These are phyloP conservation scores for Perca flavescens DNA, from an alignment of 2,113 vertebrate genomes.

Conservation along the genomic window DNA sequence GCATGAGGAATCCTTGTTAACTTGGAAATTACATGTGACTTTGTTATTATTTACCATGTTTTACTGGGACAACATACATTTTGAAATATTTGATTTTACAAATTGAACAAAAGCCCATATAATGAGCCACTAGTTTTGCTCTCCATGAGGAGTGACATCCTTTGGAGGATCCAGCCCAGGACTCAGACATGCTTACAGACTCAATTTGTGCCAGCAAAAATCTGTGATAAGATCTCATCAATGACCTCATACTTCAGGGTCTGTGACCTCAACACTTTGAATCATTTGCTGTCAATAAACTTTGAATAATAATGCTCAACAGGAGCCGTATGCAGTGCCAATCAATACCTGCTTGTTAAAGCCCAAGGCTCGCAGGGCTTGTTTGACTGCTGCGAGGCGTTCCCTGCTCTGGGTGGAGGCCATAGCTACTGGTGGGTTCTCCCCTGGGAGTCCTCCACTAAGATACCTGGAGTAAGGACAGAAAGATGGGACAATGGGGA, in stretches of 20 bases:
- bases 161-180: not conserved
- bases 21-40: not conserved
- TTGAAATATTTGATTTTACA: slow-evolving; percentile 5
- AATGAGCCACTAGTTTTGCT: not conserved
- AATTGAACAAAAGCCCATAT: not conserved
- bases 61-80: not conserved
- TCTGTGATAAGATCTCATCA: slow-evolving; percentile 16
- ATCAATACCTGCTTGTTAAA: slow-evolving; percentile 91
- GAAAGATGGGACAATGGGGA: slow-evolving; percentile 12
- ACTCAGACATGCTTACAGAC: not conserved
- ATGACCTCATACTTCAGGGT: slow-evolving; percentile 1
- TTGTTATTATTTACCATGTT: not conserved
- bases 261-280: slow-evolving; percentile 12
- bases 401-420: slow-evolving; percentile 87
- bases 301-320: slow-evolving; percentile 16
- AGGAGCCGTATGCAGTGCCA: not conserved
- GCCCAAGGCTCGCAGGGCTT: slow-evolving; percentile 88
- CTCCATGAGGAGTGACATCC: not conserved
- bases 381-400: slow-evolving; percentile 86
- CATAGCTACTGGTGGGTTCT: slow-evolving; percentile 66
- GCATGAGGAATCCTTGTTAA: not conserved
- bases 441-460: slow-evolving; percentile 75
- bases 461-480: slow-evolving; percentile 84
- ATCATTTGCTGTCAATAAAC: slow-evolving; percentile 17
- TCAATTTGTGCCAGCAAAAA: not conserved